Base-by-base conservation (phyloP, 2,113 vertebrate genomes). In the Pteropus alecto region DNA sequence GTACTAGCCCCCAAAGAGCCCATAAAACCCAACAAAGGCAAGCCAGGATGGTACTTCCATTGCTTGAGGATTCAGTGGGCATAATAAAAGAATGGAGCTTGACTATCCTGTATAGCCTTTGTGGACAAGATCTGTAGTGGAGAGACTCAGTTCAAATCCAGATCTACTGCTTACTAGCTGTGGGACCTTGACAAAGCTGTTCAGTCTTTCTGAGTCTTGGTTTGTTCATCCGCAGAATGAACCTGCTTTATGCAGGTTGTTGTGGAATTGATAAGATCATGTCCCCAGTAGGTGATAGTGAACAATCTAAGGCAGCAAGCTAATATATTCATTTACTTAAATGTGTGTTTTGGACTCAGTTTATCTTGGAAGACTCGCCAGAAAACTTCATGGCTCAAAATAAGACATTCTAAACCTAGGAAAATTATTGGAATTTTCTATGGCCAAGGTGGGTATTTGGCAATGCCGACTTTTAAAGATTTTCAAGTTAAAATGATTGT, bases 401-500 rank as follows among this genome's bases (percentile, higher is more conserved):
- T 89, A 63, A 95, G 86, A 83, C 24, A 60, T 96, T 95, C 38
- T 91, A 96, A 96, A 94, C 61, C 48, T 96, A 35, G 54, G 67
- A 95, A 48, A 97, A 92, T 96, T 91, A 95, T 56, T 97, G 71
- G 13, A 38, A 70, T 18, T 92, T 48, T 87, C 82, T 95, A 94
- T 70, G 73, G 70, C 85, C 33, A 95, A 95, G 70, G 88, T 95
- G 60, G 73, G 58, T 24, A 10, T 97, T 91, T 91, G 91, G 86
- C 93, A 93, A 41, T 54, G 13, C 48, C 18, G n/a, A 30, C 61
- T 89, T 95, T 83, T 60, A 74, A 74, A 93, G 43, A n/a, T 93
- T 94, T 87, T 93, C 82, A 96, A 95, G 95, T 93, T 93, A 94
- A 98, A 97, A 89, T 91, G 92, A 94, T 84, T 84, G 63, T 93